Conservation (phyloP, 2,113 vertebrate genomes). For the Ictidomys tridecemlineatus region DNA sequence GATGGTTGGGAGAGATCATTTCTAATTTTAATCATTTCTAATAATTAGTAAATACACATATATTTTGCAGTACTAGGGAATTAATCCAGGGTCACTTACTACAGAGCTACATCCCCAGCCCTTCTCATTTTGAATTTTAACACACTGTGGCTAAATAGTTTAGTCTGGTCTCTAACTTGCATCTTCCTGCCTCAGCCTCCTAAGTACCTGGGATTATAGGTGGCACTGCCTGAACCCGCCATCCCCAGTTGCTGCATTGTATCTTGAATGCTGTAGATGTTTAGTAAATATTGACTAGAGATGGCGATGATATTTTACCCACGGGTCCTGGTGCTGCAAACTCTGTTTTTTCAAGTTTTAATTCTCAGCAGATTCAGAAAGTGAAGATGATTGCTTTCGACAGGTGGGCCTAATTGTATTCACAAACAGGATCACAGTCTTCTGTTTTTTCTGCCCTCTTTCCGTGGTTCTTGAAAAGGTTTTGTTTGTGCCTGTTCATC, state of each 20-base stretch:
- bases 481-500: background rate
- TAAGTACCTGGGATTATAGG: no score
- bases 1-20: no score
- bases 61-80: no score
- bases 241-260: background rate
- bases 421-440: background rate
- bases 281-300: background rate
- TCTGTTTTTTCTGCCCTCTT: background rate
- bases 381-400: background rate
- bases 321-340: background rate
- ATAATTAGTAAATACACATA: no score
- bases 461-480: background rate
- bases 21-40: no score
- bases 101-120: no score
- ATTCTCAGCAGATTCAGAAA: constrained; percentile 27
- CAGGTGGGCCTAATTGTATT: background rate
- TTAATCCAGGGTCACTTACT: no score
- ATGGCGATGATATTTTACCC: background rate
- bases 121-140: no score
- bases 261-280: background rate
- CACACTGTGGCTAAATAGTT: no score
- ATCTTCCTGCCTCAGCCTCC: no score
- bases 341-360: background rate
- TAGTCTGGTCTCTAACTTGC: no score
- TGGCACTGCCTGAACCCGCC: no score